Evolutionary conservation across 2,888 invertebrate genomes (phyloP).

Genomic region (Antheraea yamamai): DNA sequence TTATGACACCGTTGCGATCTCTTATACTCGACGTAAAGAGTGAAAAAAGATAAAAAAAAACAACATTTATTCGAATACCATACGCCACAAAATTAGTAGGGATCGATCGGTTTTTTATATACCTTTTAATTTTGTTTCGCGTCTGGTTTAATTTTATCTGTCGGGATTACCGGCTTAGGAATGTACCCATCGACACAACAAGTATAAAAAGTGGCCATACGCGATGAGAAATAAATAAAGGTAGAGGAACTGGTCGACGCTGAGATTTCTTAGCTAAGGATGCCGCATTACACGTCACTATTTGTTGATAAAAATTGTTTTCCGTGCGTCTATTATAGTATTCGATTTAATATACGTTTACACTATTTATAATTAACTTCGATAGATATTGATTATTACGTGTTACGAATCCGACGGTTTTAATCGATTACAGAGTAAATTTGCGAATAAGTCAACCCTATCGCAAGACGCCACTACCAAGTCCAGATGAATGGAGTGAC

Average conservation of each 20-base stretch:
- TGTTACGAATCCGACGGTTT: background rate
- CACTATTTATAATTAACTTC: constrained; percentile 23
- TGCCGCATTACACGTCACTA: constrained; percentile 9
- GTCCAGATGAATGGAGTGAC: constrained; percentile 72
- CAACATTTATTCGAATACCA: constrained; percentile 50
- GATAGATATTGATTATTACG: background rate
- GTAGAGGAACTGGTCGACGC: constrained; percentile 68
- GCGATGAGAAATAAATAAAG: constrained; percentile 78
- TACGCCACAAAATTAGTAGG: constrained; percentile 79
- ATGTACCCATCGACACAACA: constrained; percentile 77
- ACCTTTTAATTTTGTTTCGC: constrained; percentile 81
- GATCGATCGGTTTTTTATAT: constrained; percentile 76
- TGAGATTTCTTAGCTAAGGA: constrained; percentile 69
- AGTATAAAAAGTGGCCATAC: constrained; percentile 74
- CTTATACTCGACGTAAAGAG: constrained; percentile 25
- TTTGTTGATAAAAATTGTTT: constrained; percentile 14
- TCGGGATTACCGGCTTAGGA: constrained; percentile 81
- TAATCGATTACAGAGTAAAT: background rate
- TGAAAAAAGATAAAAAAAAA: constrained; percentile 42
- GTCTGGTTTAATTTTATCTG: constrained; percentile 82
- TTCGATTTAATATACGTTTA: constrained; percentile 31
- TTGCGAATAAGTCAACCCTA: constrained; percentile 37
- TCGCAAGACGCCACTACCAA: constrained; percentile 43
- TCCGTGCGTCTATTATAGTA: constrained; percentile 20
- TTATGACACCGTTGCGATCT: background rate